A percentile compares a stretch with the other conserved stretches of the same genome.
phyloP scores from a whole-genome alignment of 2,888 invertebrate genomes.

The Thymelicus acteon region DNA sequence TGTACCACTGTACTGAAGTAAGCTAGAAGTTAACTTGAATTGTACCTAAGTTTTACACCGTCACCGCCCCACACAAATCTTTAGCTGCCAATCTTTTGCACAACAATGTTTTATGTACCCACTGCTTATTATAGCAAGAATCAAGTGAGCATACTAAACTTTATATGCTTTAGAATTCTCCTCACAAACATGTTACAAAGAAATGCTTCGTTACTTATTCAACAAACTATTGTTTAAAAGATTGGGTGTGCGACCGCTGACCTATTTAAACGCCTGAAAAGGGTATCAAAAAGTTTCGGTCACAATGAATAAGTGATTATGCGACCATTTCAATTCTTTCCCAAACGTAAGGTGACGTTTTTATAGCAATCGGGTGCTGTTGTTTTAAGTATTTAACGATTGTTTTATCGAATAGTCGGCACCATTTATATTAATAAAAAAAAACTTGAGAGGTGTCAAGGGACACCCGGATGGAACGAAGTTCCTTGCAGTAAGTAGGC shows the following conservation, averaged over 20 bases:
- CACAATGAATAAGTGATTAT: conserved; percentile 16
- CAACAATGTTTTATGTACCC: not conserved
- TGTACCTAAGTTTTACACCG: too few relatives aligned
- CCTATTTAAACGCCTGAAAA: conserved; percentile 17
- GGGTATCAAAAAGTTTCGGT: conserved; percentile 13
- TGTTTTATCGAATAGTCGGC: not conserved
- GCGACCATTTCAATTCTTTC: conserved; percentile 5
- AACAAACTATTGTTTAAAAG: conserved; percentile 26
- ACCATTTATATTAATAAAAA: not conserved
- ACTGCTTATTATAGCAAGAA: not conserved
- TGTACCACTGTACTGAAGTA: too few relatives aligned
- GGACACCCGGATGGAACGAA: too few relatives aligned
- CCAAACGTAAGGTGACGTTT: conserved; percentile 1
- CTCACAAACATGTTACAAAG: not conserved
- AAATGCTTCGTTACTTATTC: conserved; percentile 25
- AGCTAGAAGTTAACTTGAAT: too few relatives aligned
- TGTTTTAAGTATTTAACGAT: not conserved
- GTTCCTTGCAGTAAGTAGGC: too few relatives aligned
- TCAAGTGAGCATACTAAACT: not conserved
- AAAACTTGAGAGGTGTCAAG: too few relatives aligned
- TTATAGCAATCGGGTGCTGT: not conserved
- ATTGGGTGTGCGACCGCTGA: conserved; percentile 38
- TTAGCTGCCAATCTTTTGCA: too few relatives aligned
- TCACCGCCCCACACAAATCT: too few relatives aligned
- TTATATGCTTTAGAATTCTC: conserved; percentile 4